Base-by-base conservation (phyloP, 2,797 vertebrate genomes). In the Aythya fuligula region DNA sequence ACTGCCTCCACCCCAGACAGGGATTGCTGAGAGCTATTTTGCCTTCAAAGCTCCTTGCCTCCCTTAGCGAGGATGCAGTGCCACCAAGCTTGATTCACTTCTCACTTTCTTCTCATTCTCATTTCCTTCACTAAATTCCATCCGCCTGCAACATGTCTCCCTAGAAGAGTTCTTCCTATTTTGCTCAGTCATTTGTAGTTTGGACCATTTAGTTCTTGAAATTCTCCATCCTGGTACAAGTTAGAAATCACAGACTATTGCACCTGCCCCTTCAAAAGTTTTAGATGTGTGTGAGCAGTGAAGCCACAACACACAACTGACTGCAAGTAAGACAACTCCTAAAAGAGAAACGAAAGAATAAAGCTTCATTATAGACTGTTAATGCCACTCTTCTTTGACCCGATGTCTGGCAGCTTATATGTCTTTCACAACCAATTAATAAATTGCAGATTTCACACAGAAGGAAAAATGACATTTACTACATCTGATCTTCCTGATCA, bases 41-140 rank as follows among this genome's bases (percentile, higher is more conserved):
- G 11, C 16, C 16, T 41, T 78, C 70, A 61, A n/a, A n/a, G 34
- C n/a, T 30, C 49, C 57, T 13, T 18, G 2, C 17, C 62, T 73
- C n/a, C 36, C 34, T 77, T n/a, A 19, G 3, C 0, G 0, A 57
- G 51, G 41, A 65, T 16, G 25, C 41, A 75, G 49, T 1, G 4
- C 14, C 49, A 84, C 19, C 36, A 77, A 38, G 74, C 3, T 3
- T 25, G 15, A 61, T 61, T 38, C 34, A 38, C 10, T 38, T 61
- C 25, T 82, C 16, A 8, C 70, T 85, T 64, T 70, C 61, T 74
- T 74, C 56, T 77, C 67, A 57, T 54, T 80, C 12, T 66, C 39
- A 38, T 82, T 62, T 76, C 19, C 38, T 83, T 71, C 15, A 62
- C 4, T 4, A 43, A 87, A 3, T 57, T 85, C 53, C 84, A 39